Percentiles rank a stretch among this genome's conserved stretches.
Conservation (phyloP, 1,140 invertebrate species). For the Amphibalanus amphitrite region DNA sequence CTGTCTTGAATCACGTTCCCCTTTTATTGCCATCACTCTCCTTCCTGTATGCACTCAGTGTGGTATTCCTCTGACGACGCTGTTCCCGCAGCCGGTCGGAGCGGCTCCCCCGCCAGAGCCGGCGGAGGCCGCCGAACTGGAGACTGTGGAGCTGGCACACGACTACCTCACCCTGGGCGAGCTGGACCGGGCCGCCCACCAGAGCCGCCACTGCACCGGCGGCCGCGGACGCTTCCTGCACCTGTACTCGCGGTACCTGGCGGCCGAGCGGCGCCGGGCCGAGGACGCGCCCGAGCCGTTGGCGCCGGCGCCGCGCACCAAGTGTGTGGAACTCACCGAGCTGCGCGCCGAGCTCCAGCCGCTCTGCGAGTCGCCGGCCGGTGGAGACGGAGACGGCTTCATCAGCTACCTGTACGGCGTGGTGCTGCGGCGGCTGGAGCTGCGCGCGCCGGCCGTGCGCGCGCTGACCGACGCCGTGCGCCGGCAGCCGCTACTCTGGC, state of each 20-base stretch:
- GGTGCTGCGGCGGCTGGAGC: slow-evolving; percentile 69
- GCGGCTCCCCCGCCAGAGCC: not conserved
- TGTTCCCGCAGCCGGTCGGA: not conserved
- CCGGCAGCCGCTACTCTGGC: slow-evolving; percentile 70
- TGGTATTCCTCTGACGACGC: not conserved
- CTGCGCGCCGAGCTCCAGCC: slow-evolving; percentile 8
- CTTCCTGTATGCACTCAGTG: not conserved
- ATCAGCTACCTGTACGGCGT: slow-evolving; percentile 80
- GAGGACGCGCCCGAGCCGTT: slow-evolving; percentile 55
- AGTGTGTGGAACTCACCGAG: slow-evolving; percentile 3
- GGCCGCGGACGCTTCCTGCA: slow-evolving; percentile 57
- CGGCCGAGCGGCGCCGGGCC: slow-evolving; percentile 68
- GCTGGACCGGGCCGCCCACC: slow-evolving; percentile 52
- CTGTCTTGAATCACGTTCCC: not conserved
- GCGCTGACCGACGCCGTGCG: slow-evolving; percentile 59
- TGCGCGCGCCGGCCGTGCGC: slow-evolving; percentile 50
- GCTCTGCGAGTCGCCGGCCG: slow-evolving; percentile 9
- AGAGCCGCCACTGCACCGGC: slow-evolving; percentile 47
- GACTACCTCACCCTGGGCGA: slow-evolving; percentile 5
- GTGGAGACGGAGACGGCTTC: slow-evolving; percentile 49
- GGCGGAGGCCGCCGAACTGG: not conserved
- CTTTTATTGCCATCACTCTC: not conserved
- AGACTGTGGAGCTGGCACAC: not conserved
- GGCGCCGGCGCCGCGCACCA: slow-evolving; percentile 7
- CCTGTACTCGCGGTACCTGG: slow-evolving; percentile 69